These are phyloP conservation scores for Microtus richardsoni DNA, from an alignment of 2,113 vertebrate species.

Conservation along the genomic window DNA sequence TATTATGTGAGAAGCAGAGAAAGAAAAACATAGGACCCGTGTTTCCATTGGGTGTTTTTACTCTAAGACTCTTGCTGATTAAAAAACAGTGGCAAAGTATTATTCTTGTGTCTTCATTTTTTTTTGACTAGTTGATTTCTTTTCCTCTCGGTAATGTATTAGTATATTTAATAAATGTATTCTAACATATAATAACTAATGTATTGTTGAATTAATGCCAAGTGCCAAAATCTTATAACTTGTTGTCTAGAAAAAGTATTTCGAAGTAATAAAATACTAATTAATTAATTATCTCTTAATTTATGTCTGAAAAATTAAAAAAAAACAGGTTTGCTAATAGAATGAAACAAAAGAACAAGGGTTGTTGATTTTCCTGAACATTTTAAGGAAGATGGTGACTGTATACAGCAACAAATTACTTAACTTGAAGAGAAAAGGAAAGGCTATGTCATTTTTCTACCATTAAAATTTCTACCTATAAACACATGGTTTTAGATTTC, in stretches of 20 bases:
- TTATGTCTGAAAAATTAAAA: not conserved
- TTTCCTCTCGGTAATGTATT: too few species aligned
- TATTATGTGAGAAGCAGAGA: not conserved
- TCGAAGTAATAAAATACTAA: not conserved
- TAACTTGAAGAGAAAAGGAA: not conserved
- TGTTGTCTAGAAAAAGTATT: not conserved
- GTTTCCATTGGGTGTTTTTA: not conserved
- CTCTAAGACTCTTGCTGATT: not conserved
- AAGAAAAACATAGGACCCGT: not conserved
- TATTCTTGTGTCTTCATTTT: not conserved
- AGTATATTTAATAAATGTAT: not conserved
- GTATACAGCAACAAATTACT: not conserved
- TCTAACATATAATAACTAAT: not conserved
- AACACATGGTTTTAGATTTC: not conserved
- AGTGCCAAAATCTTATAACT: not conserved
- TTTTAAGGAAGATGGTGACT: not conserved
- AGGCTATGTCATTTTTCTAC: not conserved
- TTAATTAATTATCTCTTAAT: not conserved
- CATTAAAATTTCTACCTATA: not conserved
- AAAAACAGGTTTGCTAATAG: not conserved
- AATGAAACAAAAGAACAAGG: not conserved
- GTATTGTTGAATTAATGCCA: not conserved
- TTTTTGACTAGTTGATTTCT: not conserved
- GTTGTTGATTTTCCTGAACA: not conserved
- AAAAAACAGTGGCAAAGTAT: not conserved